Base-by-base conservation (phyloP, 2,888 invertebrate species). In the Baccha elongata region DNA sequence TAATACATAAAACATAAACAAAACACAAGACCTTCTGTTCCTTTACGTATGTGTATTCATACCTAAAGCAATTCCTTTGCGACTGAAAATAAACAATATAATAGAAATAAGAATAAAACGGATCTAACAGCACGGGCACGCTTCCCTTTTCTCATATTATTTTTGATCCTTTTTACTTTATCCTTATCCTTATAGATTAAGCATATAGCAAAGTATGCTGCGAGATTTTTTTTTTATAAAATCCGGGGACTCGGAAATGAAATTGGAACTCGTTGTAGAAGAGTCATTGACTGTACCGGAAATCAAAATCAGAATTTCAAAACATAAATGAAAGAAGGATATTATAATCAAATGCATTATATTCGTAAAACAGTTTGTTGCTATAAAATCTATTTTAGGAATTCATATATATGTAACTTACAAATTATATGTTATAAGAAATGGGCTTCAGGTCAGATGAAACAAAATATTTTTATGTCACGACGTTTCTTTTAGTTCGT, bases 301-400 rank as follows among this genome's bases (percentile, higher is more conserved):
- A 74, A 74, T 74, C 55, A 74, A 32, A 46, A 79, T 21, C 67
- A 68, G 29, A 58, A 60, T 72, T n/a, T n/a, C n/a, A 52, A 29
- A 60, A 60, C 46, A 58, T 60, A 71, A 71, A 60, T 48, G 60
- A 42, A 35, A 32, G 19, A 15, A 46, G 40, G 21, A 55, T 32
- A 32, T 32, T 40, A 37, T 37, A 62, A 65, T 32, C 29, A 32
- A 7, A 32, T 32, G 29, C 29, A 32, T 32, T 32, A 7, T 8
- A 32, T 32, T 8, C 8, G 29, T 32, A 6, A 32, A 32, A 5
- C 29, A 8, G 4, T 32, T n/a, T n/a, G n/a, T n/a, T n/a, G n/a
- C n/a, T n/a, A n/a, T n/a, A n/a, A n/a, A n/a, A n/a, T n/a, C n/a
- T n/a, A n/a, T n/a, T n/a, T n/a, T n/a, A n/a, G n/a, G n/a, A n/a